These are phyloP conservation scores for Ctenoplectra terminalis DNA, from an alignment of 1,140 invertebrate species.

Conservation along the genomic window DNA sequence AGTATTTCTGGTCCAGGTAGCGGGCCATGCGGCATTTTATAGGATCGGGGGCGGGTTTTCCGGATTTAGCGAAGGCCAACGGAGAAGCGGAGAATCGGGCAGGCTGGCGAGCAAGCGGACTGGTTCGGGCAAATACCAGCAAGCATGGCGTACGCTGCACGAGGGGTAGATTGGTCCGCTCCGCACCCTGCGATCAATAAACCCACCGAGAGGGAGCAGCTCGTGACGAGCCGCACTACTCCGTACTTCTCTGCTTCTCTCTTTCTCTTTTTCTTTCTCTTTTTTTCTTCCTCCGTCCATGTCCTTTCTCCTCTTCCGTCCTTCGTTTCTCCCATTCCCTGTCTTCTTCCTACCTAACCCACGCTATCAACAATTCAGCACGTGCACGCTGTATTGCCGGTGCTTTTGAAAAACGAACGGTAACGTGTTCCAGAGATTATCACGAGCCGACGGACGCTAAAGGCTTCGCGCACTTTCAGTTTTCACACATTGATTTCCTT, in stretches of 20 bases:
- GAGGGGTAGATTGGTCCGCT: slow-evolving; percentile 69
- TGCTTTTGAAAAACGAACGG: slow-evolving; percentile 43
- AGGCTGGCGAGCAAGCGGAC: slow-evolving; percentile 34
- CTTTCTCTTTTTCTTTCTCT: neutral
- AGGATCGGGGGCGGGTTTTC: slow-evolving; percentile 14
- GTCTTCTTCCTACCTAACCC: slow-evolving; percentile 16
- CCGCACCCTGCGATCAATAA: slow-evolving; percentile 73
- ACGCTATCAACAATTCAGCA: slow-evolving; percentile 68
- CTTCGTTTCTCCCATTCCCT: slow-evolving; percentile 3
- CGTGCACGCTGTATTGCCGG: slow-evolving; percentile 60
- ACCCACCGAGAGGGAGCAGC: slow-evolving; percentile 69
- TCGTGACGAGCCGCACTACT: slow-evolving; percentile 62
- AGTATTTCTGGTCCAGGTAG: slow-evolving; percentile 25
- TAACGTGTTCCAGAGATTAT: slow-evolving; percentile 48
- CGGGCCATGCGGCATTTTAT: slow-evolving; percentile 12
- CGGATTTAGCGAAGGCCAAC: slow-evolving; percentile 26
- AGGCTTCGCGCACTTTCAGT: slow-evolving; percentile 34
- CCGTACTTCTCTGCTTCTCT: slow-evolving; percentile 31
- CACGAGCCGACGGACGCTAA: slow-evolving; percentile 30
- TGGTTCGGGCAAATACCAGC: slow-evolving; percentile 58
- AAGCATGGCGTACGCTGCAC: slow-evolving; percentile 68
- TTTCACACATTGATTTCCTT: slow-evolving; percentile 8
- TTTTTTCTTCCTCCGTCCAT: neutral
- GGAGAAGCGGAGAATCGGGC: slow-evolving; percentile 5
- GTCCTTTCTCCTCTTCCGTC: slow-evolving; percentile 12